Conservation (phyloP, 2,797 vertebrate species). For the Rhinella marina region DNA sequence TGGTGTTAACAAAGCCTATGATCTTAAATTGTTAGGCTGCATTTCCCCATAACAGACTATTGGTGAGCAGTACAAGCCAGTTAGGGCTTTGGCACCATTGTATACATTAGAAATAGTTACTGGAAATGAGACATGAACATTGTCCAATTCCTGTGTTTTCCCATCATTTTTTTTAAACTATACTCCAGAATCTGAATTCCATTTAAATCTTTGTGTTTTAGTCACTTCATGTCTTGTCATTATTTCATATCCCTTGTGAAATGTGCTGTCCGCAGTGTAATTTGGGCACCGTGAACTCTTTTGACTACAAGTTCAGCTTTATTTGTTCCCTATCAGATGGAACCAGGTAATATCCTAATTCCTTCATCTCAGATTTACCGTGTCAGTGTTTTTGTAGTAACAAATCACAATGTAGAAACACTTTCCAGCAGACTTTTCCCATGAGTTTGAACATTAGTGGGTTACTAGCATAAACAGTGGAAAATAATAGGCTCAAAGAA, state of each 20-base stretch:
- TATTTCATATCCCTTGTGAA: conserved; percentile 22
- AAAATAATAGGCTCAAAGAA: conserved; percentile 60
- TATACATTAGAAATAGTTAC: conserved; percentile 5
- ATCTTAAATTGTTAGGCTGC: not conserved
- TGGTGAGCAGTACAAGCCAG: not conserved
- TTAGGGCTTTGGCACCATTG: not conserved
- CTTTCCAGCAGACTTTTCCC: conserved; percentile 52
- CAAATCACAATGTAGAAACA: conserved; percentile 40
- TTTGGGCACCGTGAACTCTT: conserved; percentile 29
- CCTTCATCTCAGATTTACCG: conserved; percentile 47
- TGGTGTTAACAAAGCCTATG: not conserved
- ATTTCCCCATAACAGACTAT: not conserved
- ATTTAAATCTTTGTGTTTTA: not conserved
- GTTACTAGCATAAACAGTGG: conserved; percentile 61
- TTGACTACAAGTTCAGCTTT: conserved; percentile 20
- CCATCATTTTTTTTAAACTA: not conserved
- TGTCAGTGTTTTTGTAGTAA: conserved; percentile 48
- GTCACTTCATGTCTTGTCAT: conserved; percentile 1
- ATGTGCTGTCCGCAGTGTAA: not conserved
- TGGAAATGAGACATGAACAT: not conserved
- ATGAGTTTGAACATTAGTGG: conserved; percentile 56
- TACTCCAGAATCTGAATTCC: not conserved
- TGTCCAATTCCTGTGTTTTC: not conserved
- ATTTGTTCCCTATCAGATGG: conserved; percentile 46
- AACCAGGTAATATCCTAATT: conserved; percentile 47